Evolutionary conservation across 2,797 vertebrate genomes (phyloP).

Genomic region (Cossypha caffra): DNA sequence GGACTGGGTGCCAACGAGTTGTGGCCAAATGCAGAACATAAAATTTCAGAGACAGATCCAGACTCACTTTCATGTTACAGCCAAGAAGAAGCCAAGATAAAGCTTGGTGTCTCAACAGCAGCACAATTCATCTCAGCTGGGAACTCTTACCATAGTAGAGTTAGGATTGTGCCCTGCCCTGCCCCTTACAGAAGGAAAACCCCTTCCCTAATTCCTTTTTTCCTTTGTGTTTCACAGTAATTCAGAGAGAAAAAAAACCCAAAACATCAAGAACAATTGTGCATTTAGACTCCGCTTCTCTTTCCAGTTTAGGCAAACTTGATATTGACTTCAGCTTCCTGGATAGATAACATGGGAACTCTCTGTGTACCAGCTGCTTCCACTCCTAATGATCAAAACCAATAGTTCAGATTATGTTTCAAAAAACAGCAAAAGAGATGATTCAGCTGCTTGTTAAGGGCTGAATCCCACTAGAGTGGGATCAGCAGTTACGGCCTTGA

Average conservation of each 20-base stretch:
- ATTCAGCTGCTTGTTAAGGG: constrained; percentile 35
- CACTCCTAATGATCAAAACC: constrained; percentile 25
- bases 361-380: constrained; percentile 11
- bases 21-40: background rate
- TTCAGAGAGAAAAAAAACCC: background rate
- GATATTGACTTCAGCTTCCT: background rate
- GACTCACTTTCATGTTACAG: background rate
- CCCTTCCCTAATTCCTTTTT: background rate
- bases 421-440: background rate
- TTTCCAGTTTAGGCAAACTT: background rate
- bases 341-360: background rate
- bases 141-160: background rate
- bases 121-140: background rate
- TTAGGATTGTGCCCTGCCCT: background rate
- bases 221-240: background rate
- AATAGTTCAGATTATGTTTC: constrained; percentile 10
- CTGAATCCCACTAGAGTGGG: background rate
- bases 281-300: background rate
- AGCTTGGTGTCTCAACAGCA: background rate
- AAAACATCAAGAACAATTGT: background rate
- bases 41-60: background rate
- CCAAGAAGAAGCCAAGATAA: background rate
- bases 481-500: constrained; percentile 15
- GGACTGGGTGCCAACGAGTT: background rate
- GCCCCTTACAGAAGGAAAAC: background rate